Evolutionary conservation across 2,888 invertebrate species (phyloP).

Genomic region (Drosophila ezoana): DNA sequence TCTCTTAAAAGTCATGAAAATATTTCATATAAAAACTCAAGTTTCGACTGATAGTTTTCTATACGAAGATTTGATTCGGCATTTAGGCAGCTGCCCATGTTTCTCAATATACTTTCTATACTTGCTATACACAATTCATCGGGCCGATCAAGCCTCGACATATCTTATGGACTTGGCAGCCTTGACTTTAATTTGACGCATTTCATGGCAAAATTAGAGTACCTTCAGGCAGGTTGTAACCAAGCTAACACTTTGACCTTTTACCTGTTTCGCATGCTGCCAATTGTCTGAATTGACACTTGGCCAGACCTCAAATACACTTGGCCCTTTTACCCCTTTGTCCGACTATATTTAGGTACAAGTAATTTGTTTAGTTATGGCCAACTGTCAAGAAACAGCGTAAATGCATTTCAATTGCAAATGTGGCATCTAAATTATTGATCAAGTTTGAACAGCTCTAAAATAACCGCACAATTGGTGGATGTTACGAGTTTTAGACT

Average conservation of each 20-base stretch:
- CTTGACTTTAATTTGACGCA: neutral
- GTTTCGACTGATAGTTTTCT: too few species aligned
- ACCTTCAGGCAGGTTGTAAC: conserved; percentile 1
- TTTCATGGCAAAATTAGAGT: neutral
- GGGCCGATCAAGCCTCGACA: too few species aligned
- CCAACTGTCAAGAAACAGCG: conserved; percentile 5
- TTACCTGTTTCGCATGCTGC: conserved; percentile 15
- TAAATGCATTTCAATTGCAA: conserved; percentile 23
- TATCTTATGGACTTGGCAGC: too few species aligned
- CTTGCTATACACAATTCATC: too few species aligned
- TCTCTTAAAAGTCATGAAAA: too few species aligned
- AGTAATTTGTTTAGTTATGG: neutral
- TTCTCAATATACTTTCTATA: too few species aligned
- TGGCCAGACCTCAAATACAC: neutral
- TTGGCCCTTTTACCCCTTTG: conserved; percentile 1
- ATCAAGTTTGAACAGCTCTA: neutral
- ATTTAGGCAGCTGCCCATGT: too few species aligned
- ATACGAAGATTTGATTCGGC: too few species aligned
- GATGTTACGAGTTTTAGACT: neutral
- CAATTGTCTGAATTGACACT: conserved; percentile 21
- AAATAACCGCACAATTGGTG: neutral
- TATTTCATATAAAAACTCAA: too few species aligned
- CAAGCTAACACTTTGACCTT: conserved; percentile 7
- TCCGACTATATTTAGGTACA: neutral
- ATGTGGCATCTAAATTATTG: conserved; percentile 2